Evolutionary conservation across 53 echinoderm and acorn worm species (phyloP).

Genomic region (Holothuria scabra): DNA sequence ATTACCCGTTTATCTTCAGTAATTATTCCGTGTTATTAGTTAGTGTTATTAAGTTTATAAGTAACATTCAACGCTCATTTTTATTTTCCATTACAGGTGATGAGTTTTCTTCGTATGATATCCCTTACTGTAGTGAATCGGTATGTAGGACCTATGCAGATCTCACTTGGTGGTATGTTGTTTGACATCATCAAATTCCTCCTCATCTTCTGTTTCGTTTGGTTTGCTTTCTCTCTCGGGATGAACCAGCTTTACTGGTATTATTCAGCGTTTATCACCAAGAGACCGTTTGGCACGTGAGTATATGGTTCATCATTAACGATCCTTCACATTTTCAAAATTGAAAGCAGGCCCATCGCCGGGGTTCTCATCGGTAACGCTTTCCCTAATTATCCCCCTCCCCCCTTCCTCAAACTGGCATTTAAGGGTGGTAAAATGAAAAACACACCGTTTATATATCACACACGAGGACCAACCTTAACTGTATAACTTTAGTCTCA

Average conservation of each 20-base stretch:
- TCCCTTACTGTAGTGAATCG: conserved; percentile 88
- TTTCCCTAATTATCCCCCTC: too few species aligned
- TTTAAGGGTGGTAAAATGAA: too few species aligned
- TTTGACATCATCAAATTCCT: conserved; percentile 85
- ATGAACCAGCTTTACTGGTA: conserved; percentile 99
- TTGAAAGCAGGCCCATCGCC: too few species aligned
- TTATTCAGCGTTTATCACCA: conserved; percentile 58
- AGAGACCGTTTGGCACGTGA: conserved; percentile 51
- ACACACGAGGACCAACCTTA: too few species aligned
- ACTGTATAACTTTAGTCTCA: too few species aligned
- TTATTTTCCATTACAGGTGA: conserved; percentile 54
- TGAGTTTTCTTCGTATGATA: conserved; percentile 91
- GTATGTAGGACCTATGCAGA: conserved; percentile 95
- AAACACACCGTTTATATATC: too few species aligned
- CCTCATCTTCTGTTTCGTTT: conserved; percentile 92
- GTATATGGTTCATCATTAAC: conserved; percentile 35
- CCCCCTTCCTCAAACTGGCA: too few species aligned
- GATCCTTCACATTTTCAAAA: too few species aligned
- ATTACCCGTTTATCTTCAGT: too few species aligned
- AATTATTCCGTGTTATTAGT: too few species aligned
- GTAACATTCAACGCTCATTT: background rate
- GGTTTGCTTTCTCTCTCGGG: conserved; percentile 95
- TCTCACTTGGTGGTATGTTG: conserved; percentile 96
- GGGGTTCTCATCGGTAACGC: too few species aligned
- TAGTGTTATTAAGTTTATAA: too few species aligned